Conservation (phyloP, 2,888 invertebrate genomes). For the Nymphalis c-album region DNA sequence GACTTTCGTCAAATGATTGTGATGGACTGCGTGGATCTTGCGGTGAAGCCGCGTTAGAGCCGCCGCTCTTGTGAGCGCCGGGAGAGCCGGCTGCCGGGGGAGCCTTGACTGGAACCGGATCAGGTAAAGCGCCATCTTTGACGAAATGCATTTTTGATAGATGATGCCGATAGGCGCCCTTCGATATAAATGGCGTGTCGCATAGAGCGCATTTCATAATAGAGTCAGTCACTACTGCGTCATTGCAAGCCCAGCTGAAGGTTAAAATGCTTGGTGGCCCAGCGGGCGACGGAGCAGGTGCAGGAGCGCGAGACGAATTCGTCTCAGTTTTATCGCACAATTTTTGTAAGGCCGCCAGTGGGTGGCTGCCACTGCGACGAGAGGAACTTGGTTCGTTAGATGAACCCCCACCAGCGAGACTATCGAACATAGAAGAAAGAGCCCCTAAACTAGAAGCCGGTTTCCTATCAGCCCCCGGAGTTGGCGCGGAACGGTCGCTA, state of each 20-base stretch:
- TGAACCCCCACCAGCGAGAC: conserved; percentile 83
- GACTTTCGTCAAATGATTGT: conserved; percentile 91
- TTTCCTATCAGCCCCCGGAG: conserved; percentile 85
- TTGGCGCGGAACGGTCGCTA: conserved; percentile 87
- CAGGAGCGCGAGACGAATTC: conserved; percentile 82
- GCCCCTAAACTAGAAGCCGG: conserved; percentile 89
- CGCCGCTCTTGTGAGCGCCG: conserved; percentile 67
- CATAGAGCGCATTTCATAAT: conserved; percentile 97
- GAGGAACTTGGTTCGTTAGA: conserved; percentile 79
- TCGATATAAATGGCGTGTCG: conserved; percentile 97
- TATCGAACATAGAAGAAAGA: conserved; percentile 94
- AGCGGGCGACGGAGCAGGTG: conserved; percentile 81
- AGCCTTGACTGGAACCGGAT: conserved; percentile 85
- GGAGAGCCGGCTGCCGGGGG: conserved; percentile 73
- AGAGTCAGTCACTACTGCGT: conserved; percentile 93
- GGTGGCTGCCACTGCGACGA: conserved; percentile 90
- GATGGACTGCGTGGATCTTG: conserved; percentile 82
- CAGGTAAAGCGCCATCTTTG: conserved; percentile 93
- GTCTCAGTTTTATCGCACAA: conserved; percentile 97
- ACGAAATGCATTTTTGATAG: conserved; percentile 97
- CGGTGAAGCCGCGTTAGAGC: conserved; percentile 73
- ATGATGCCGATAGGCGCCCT: conserved; percentile 98
- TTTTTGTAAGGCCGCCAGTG: conserved; percentile 96
- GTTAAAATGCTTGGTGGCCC: conserved; percentile 92
- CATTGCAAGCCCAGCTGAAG: conserved; percentile 97